These are phyloP conservation scores for Drosophila anomelani DNA, from an alignment of 2,888 invertebrate genomes.

Conservation along the genomic window DNA sequence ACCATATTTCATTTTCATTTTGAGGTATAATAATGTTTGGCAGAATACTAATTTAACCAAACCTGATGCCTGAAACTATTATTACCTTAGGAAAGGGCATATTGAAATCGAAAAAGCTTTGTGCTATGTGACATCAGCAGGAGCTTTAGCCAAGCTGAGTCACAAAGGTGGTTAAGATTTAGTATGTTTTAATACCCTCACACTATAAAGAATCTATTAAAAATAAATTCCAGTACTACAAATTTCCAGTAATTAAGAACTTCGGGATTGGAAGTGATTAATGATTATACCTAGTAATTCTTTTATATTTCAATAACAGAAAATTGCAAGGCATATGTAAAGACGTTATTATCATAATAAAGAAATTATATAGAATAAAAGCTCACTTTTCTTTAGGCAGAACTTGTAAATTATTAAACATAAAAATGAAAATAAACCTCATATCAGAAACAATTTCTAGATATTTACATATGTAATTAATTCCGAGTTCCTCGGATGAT, in stretches of 20 bases:
- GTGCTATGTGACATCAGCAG: constrained; percentile 40
- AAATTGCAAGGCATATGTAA: no score
- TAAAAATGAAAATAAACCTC: background rate
- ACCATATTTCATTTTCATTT: no score
- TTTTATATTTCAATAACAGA: no score
- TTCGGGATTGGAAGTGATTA: no score
- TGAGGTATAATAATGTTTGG: no score
- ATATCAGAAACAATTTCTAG: background rate
- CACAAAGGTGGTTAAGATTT: constrained; percentile 9
- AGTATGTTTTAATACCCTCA: background rate
- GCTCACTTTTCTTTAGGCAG: no score
- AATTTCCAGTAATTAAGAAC: no score
- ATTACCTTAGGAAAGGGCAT: background rate
- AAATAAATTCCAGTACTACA: no score
- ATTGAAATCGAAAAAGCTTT: constrained; percentile 27
- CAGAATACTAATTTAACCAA: background rate
- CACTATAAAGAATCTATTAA: no score
- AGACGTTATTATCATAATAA: no score
- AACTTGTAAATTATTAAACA: accelerated
- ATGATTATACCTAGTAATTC: no score
- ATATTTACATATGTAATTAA: background rate
- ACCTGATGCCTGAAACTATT: background rate
- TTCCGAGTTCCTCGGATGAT: background rate
- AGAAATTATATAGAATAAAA: no score
- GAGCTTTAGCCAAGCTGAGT: constrained; percentile 39